Conservation (phyloP, 2,113 vertebrate genomes). For the Pseudopodoces humilis region DNA sequence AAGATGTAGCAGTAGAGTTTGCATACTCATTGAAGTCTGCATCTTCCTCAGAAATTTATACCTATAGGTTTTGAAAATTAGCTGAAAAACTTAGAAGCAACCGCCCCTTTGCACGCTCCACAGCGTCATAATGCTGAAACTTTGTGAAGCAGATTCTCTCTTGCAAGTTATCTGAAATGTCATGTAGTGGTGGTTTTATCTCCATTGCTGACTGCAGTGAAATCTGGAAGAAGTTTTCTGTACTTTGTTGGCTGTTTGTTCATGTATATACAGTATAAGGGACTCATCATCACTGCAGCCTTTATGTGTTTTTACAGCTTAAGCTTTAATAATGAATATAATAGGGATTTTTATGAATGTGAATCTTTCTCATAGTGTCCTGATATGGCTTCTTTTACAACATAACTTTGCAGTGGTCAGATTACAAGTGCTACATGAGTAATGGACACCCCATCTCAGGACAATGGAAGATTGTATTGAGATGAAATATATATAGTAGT, state of each 20-base stretch:
- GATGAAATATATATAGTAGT: neutral
- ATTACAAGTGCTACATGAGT: neutral
- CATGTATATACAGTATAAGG: neutral
- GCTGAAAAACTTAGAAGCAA: neutral
- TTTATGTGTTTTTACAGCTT: neutral
- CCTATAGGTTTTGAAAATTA: neutral
- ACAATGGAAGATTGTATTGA: neutral
- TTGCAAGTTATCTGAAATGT: neutral
- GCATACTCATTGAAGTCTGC: constrained; percentile 4
- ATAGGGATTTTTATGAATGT: neutral
- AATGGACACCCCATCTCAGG: neutral
- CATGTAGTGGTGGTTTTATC: neutral
- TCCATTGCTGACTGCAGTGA: neutral
- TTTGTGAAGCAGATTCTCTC: neutral
- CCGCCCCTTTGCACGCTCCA: neutral
- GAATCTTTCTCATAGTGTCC: neutral
- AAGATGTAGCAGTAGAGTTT: neutral
- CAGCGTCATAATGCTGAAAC: neutral
- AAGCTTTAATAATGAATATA: neutral
- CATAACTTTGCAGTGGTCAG: neutral
- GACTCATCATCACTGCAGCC: neutral
- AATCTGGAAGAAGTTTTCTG: neutral
- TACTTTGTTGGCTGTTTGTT: neutral
- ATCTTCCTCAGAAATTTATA: constrained; percentile 19
- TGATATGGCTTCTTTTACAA: neutral